phyloP scores from a whole-genome alignment of 2,113 vertebrate genomes.

The Meriones unguiculatus region DNA sequence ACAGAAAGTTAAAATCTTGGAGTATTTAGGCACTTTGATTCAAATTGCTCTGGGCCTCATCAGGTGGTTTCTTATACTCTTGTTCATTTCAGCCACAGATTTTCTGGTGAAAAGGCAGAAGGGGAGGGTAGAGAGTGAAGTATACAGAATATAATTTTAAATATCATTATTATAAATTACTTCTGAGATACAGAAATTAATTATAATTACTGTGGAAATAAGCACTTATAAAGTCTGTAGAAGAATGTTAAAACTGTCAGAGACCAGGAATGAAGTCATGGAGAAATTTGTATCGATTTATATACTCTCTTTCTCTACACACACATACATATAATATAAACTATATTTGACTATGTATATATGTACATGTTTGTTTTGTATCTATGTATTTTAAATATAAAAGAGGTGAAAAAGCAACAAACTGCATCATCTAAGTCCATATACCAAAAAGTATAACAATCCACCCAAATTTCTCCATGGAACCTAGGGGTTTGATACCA shows the following conservation, averaged over 20 bases:
- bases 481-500: not conserved
- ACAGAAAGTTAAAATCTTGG: not conserved
- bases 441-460: not conserved
- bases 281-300: not conserved
- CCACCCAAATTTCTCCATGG: not conserved
- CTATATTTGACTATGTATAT: not conserved
- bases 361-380: not conserved
- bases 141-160: not conserved
- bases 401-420: not conserved
- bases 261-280: not conserved
- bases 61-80: not conserved
- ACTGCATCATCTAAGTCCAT: not conserved
- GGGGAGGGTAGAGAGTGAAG: not conserved
- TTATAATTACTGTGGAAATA: not conserved
- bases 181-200: conserved; percentile 12
- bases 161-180: not conserved
- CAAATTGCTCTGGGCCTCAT: not conserved
- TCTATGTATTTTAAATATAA: not conserved
- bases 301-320: not conserved
- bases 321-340: not conserved
- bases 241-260: not conserved
- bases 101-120: not conserved
- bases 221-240: not conserved
- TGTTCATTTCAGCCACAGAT: not conserved
- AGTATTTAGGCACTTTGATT: conserved; percentile 38